Conservation (phyloP, 2,113 vertebrate species). For the Peromyscus maniculatus region DNA sequence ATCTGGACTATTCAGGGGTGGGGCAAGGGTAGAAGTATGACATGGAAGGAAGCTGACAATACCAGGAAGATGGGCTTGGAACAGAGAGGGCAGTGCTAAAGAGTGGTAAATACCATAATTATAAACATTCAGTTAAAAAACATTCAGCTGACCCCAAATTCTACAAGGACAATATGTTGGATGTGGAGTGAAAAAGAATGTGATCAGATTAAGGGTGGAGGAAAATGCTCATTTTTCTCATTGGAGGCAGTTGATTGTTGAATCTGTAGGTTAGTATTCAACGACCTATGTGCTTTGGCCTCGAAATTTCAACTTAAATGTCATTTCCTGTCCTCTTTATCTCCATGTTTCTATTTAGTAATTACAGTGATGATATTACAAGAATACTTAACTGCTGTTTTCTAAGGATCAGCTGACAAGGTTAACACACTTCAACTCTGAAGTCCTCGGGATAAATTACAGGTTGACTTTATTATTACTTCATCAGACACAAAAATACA, state of each 20-base stretch:
- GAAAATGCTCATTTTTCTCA: background rate
- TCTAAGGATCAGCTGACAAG: background rate
- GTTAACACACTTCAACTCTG: background rate
- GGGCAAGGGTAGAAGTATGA: background rate
- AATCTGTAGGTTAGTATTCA: background rate
- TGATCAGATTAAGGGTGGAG: background rate
- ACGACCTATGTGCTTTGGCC: background rate
- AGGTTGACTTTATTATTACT: background rate
- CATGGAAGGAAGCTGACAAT: background rate
- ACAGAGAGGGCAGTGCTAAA: background rate
- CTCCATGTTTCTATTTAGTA: background rate
- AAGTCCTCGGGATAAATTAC: slow-evolving; percentile 27
- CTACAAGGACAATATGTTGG: background rate
- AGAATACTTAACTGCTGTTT: background rate
- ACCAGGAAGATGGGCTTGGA: background rate
- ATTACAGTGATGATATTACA: background rate
- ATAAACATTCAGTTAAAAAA: background rate
- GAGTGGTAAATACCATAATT: background rate
- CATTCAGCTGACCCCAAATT: background rate
- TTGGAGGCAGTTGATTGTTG: background rate
- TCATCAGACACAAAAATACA: background rate
- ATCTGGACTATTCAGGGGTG: background rate
- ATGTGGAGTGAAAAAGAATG: background rate
- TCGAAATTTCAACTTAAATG: background rate
- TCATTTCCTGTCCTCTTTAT: slow-evolving; percentile 18